Percentiles rank a stretch among this genome's conserved stretches.
These are phyloP conservation scores for Haemorhous mexicanus DNA, from an alignment of 2,113 vertebrate genomes.

Conservation along the genomic window DNA sequence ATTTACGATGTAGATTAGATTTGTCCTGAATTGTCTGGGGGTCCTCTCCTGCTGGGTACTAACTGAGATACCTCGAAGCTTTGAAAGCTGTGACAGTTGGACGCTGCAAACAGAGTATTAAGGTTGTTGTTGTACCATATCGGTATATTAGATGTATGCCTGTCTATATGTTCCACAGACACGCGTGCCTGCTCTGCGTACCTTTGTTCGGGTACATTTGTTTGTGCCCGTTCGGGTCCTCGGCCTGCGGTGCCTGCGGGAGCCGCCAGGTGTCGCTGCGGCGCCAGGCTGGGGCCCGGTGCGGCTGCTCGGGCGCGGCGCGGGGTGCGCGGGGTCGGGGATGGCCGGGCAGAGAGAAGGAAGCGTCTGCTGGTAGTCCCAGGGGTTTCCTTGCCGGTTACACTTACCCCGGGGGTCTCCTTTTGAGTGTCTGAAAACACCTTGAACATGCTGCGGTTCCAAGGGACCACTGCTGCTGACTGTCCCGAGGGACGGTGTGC, in stretches of 20 bases:
- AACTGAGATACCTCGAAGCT: not conserved
- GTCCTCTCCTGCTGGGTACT: not conserved
- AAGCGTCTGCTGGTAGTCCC: rapidly evolving
- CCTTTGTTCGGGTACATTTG: not conserved
- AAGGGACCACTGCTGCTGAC: rapidly evolving
- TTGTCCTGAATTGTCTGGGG: not conserved
- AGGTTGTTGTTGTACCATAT: not conserved
- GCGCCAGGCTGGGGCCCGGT: not conserved
- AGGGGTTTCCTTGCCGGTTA: rapidly evolving
- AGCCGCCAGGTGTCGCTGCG: not conserved
- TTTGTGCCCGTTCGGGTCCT: rapidly evolving
- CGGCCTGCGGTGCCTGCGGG: not conserved
- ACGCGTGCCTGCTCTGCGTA: rapidly evolving
- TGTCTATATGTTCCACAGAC: rapidly evolving
- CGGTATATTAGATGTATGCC: too few species aligned
- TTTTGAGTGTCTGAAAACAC: not conserved
- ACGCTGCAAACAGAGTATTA: rapidly evolving
- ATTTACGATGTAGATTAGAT: not conserved
- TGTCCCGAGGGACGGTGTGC: rapidly evolving
- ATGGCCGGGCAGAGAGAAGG: rapidly evolving
- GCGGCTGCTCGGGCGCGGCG: not conserved
- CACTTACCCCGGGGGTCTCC: rapidly evolving
- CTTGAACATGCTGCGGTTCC: rapidly evolving
- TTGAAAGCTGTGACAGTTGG: not conserved
- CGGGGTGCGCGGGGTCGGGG: not conserved